Percentiles rank a stretch among this genome's conserved stretches.
Evolutionary conservation across 1,140 invertebrate genomes (phyloP).

Genomic region (Conopomorpha cramerella): DNA sequence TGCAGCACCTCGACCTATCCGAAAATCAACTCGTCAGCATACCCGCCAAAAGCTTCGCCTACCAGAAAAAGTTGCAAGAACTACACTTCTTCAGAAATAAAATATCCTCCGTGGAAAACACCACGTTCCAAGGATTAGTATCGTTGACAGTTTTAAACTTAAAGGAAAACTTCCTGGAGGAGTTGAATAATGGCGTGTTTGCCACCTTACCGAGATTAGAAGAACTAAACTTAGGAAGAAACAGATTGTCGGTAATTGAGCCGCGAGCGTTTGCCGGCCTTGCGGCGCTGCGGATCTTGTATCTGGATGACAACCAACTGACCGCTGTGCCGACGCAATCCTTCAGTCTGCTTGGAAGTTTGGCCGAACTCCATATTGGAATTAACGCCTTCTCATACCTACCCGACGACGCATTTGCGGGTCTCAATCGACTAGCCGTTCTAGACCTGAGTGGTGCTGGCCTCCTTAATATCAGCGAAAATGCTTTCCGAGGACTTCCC

Average conservation of each 20-base stretch:
- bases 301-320: constrained; percentile 85
- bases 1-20: constrained; percentile 82
- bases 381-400: constrained; percentile 79
- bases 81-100: constrained; percentile 85
- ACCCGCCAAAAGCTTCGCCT: constrained; percentile 75
- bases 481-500: constrained; percentile 75
- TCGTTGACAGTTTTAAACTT: constrained; percentile 80
- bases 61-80: constrained; percentile 79
- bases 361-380: constrained; percentile 83
- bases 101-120: constrained; percentile 77
- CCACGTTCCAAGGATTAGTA: constrained; percentile 78
- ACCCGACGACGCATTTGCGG: constrained; percentile 74
- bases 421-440: constrained; percentile 72
- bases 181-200: constrained; percentile 77
- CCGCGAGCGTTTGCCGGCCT: constrained; percentile 79
- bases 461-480: constrained; percentile 73
- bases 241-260: constrained; percentile 81
- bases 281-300: constrained; percentile 73
- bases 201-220: constrained; percentile 74
- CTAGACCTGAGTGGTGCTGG: constrained; percentile 81
- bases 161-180: constrained; percentile 80
- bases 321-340: constrained; percentile 74
- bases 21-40: constrained; percentile 82
- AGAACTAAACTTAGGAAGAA: constrained; percentile 85
- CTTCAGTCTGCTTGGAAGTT: constrained; percentile 70